Conservation (phyloP, 1,140 invertebrate genomes). For the Bombus turneri region DNA sequence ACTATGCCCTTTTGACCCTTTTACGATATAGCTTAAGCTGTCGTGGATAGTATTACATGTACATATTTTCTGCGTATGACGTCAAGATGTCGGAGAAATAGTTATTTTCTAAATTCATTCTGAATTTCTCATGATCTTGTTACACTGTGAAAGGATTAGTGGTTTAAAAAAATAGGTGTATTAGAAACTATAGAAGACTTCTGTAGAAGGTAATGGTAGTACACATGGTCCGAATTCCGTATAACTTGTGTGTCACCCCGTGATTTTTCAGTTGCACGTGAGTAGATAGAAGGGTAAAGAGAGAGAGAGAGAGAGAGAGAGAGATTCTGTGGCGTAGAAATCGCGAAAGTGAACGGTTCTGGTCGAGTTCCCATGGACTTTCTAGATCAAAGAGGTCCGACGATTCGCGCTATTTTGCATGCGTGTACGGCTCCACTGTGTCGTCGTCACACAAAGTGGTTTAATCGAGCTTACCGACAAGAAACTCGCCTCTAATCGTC, state of each 20-base stretch:
- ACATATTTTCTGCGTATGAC: no score
- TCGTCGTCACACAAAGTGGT: not conserved
- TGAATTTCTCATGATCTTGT: not conserved
- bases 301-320: not conserved
- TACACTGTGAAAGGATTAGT: not conserved
- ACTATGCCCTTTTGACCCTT: no score
- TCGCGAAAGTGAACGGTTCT: constrained; percentile 44
- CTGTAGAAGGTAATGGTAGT: no score
- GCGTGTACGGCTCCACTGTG: not conserved
- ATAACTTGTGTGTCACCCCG: not conserved
- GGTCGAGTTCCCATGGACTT: constrained; percentile 35
- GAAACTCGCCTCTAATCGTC: not conserved
- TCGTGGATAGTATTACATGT: no score
- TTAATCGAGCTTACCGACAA: not conserved
- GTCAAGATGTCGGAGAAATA: not conserved
- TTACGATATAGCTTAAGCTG: no score
- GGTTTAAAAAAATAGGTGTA: not conserved
- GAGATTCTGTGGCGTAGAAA: constrained; percentile 19
- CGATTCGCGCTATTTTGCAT: constrained; percentile 40
- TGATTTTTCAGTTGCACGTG: not conserved
- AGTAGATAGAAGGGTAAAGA: not conserved
- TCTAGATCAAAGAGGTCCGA: constrained; percentile 34
- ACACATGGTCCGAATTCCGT: not conserved
- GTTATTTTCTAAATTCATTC: not conserved
- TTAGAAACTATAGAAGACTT: not conserved